Evolutionary conservation across 2,113 vertebrate genomes (phyloP), one percentile per base, ranked within the genome.

Genomic region (Sinosuthora webbiana): DNA sequence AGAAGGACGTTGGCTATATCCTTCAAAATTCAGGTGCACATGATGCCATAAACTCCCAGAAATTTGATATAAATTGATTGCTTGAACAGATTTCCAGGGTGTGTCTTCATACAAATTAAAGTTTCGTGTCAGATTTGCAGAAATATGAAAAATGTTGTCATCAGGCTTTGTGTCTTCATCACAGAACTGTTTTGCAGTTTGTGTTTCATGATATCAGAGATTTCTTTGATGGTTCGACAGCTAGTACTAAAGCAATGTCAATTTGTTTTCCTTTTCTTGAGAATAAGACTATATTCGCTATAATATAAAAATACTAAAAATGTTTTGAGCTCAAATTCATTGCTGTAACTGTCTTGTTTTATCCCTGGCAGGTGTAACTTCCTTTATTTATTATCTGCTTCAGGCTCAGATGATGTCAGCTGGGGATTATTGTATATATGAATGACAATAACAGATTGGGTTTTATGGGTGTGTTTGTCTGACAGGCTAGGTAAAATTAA

Each of bases 381-480:
- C 65, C 24, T 57, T 94, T 77, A 88, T 93, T 89, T 89, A 87
- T 80, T 57, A 37, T 15, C 50, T 75, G 27, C 37, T 92, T 83
- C 52, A 60, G 76, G 33, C 85, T 83, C 35, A 83, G 44, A 55
- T 78, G 37, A 59, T 68, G 27, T 81, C 53, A 62, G 31, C 13
- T 84, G 44, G 78, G 56, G n/a, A 30, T 94, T 88, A 81, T 81
- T 90, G 28, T 52, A 71, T 47, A 13, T 80, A 52, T 60, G 83
- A 80, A 77, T 0, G 19, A 73, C 63, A 74, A 52, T 75, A 95
- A 83, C 90, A 93, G 89, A 63, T 78, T 55, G 71, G 35, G 19
- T 86, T 96, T 96, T 97, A 95, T 92, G 56, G 13, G 30, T 63
- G n/a, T 78, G 73, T 92, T 93, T 95, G 20, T 77, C 70, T 91